Percentiles rank a stretch among this genome's conserved stretches.
phyloP scores from a whole-genome alignment of 2,888 invertebrate species.

The Drosophila testacea region DNA sequence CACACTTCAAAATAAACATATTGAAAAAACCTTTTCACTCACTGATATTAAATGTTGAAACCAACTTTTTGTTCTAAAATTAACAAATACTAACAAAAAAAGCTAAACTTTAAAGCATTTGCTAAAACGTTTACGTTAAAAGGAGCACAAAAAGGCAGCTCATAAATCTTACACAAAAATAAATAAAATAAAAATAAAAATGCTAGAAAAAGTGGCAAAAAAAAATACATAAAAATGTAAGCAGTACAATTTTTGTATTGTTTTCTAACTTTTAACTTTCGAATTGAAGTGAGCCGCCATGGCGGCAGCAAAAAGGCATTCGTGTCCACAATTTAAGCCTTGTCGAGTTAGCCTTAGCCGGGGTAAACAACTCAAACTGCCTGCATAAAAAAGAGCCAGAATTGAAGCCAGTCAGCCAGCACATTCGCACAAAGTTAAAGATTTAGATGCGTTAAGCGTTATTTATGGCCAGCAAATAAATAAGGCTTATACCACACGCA shows the following conservation, averaged over 20 bases:
- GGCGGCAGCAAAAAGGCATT: constrained; percentile 31
- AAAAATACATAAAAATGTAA: constrained; percentile 18
- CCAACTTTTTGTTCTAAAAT: constrained; percentile 20
- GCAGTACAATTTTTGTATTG: constrained; percentile 64
- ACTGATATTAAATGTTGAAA: constrained; percentile 8
- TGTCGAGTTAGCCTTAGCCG: constrained; percentile 73
- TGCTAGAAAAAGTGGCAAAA: neutral
- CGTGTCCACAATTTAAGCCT: constrained; percentile 68
- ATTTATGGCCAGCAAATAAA: constrained; percentile 79
- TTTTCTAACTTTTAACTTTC: constrained; percentile 76
- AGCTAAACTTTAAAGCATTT: constrained; percentile 45
- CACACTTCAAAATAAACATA: neutral
- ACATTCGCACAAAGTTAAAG: constrained; percentile 75
- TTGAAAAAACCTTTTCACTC: neutral
- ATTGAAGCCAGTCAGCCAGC: constrained; percentile 50
- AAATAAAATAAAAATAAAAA: constrained; percentile 47
- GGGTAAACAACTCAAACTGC: constrained; percentile 68
- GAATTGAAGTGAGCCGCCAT: constrained; percentile 51
- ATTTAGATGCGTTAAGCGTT: constrained; percentile 81
- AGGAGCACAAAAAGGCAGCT: constrained; percentile 43
- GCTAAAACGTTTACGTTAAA: constrained; percentile 48
- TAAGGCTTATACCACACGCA: constrained; percentile 80
- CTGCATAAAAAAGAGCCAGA: constrained; percentile 26
- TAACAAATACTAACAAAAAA: constrained; percentile 32
- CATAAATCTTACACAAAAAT: constrained; percentile 58